Evolutionary conservation across 2,113 vertebrate genomes (phyloP), one percentile per base, ranked within the genome.

Genomic region (Baryphthengus martii): DNA sequence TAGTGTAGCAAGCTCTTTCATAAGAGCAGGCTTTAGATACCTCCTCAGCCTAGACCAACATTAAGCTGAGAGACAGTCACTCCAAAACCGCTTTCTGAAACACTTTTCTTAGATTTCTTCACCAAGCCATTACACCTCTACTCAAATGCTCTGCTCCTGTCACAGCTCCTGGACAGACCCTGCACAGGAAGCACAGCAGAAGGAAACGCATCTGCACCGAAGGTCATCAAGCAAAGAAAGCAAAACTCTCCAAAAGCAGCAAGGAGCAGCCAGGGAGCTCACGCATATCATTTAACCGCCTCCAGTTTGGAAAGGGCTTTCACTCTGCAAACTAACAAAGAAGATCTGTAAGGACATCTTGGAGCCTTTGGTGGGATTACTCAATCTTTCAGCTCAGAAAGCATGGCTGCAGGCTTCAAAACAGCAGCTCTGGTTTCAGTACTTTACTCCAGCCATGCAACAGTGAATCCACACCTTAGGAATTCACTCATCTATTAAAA

Each of bases 171-270:
- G 56, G 55, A 21, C 7, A 33, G 35, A 55, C 29, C 25, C 35
- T 2, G 26, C 44, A 28, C 29, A 29, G 72, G 70, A 71, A 67
- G 37, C 0, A 0, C 62, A 90, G 49, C 39, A 33, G 53, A 75
- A 83, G 23, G 63, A 77, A 89, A 29, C 0, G 0, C 0, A 1
- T 13, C 72, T 35, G 15, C 33, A 35, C 44, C 0, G 1, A 67
- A 55, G 35, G 52, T 68, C 62, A 72, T 1, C 0, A 0, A 52
- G 35, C 35, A 88, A 67, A 45, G 45, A 56, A 66, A 55, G 45
- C 23, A 77, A 85, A 94, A 52, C 17, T 17, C 58, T 35, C 56
- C 24, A 44, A 47, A 23, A 42, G 4, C n/a, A 53, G 19, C 21
- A 52, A 79, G 61, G 13, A 65, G 20, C 29, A 58, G 35, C 16